Base-by-base conservation (phyloP, 2,888 invertebrate genomes). In the Ornithoptera alexandrae region DNA sequence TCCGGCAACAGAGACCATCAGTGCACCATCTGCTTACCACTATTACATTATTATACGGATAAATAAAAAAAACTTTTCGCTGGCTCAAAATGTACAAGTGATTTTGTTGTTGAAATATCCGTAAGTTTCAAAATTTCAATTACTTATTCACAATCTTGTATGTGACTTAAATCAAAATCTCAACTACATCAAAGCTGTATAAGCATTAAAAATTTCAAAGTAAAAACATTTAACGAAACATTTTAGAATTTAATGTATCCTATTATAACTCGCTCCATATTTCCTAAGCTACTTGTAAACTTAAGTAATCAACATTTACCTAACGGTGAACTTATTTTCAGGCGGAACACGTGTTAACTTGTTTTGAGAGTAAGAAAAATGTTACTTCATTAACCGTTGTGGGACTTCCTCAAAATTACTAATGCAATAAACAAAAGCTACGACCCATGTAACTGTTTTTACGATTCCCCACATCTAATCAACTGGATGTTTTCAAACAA, bases 381-480 rank as follows among this genome's bases (percentile, higher is more conserved):
- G 61, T 70, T 70, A 64, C 64, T 67, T 70, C 62, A 61, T 70
- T 70, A 70, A n/a, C 60, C 59, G 59, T 59, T 24, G 60, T 53
- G 42, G 53, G 60, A 61, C 50, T 66, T 63, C 66, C 62, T 36
- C 50, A 30, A 62, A 69, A 65, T 42, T 46, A 59, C 63, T 59
- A 70, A 67, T 72, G n/a, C 64, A 75, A 73, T 59, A 68, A 71
- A 73, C 72, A 72, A 61, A 67, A 56, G 24, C 15, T 60, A 53
- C 70, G 18, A 56, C 30, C 53, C 59, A 62, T 20, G 42, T 68
- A 68, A 66, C 53, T 68, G 59, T 62, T 56, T 39, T 61, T 22
- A 17, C 57, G 57, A 57, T 20, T 57, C 18, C 20, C 20, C 57
- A 57, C 57, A 20, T 57, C 39, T 39, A 61, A 17, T 57, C 57